phyloP scores from a whole-genome alignment of 2,888 invertebrate genomes.

The Noctua comes region DNA sequence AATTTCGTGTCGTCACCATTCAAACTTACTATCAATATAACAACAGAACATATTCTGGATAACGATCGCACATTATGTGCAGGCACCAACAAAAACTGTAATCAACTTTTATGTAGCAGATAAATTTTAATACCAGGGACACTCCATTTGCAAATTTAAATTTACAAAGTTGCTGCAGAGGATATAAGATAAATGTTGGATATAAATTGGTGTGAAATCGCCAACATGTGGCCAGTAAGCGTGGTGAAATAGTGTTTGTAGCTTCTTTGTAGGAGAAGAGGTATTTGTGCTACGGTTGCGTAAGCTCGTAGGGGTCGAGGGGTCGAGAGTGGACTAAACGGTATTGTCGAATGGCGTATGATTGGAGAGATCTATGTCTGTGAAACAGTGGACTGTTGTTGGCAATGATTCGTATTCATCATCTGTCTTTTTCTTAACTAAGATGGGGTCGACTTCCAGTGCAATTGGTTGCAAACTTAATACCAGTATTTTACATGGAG shows the following conservation, averaged over 20 bases:
- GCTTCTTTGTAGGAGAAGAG: not conserved
- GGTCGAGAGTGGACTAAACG: too few relatives aligned
- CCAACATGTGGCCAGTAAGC: not conserved
- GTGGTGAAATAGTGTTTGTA: not conserved
- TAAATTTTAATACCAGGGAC: constrained; percentile 58
- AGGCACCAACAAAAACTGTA: constrained; percentile 54
- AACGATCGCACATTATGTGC: constrained; percentile 49
- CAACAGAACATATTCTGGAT: constrained; percentile 31
- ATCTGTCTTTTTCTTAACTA: not conserved
- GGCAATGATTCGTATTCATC: not conserved
- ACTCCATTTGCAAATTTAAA: constrained; percentile 53
- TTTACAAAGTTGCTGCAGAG: constrained; percentile 40
- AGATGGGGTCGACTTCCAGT: not conserved
- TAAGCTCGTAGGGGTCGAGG: not conserved
- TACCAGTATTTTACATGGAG: not conserved
- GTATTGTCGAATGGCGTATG: not conserved
- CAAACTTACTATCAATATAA: constrained; percentile 42
- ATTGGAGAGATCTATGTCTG: not conserved
- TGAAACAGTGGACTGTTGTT: not conserved
- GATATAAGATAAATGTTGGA: constrained; percentile 40
- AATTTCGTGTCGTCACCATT: not conserved
- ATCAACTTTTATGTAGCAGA: constrained; percentile 58
- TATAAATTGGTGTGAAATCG: constrained; percentile 43
- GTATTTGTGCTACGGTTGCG: not conserved
- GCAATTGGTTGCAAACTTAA: not conserved